Conservation (phyloP, 2,113 vertebrate genomes). For the Urocolius indicus region DNA sequence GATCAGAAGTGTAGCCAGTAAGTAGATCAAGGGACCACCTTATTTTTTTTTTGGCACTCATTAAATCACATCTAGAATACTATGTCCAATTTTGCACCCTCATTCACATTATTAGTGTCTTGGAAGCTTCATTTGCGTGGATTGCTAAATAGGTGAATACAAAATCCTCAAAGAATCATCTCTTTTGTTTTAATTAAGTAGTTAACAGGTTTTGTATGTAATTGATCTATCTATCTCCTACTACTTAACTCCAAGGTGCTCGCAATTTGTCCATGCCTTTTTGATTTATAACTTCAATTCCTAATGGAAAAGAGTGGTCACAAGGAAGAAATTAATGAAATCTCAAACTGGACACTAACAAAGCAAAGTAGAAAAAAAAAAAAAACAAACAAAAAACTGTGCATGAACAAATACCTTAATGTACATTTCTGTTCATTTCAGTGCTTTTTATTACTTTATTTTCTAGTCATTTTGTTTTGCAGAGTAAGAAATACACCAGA, state of each 20-base stretch:
- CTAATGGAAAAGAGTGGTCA: not conserved
- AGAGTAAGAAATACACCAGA: not conserved
- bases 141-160: not conserved
- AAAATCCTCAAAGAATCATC: not conserved
- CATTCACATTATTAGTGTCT: not conserved
- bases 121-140: not conserved
- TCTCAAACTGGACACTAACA: not conserved
- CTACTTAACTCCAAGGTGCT: not conserved
- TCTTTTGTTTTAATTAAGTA: not conserved
- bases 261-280: not conserved
- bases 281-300: not conserved
- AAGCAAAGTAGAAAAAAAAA: not conserved
- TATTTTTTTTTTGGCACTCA: not conserved
- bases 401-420: not conserved
- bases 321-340: not conserved
- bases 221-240: not conserved
- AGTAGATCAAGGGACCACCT: not conserved
- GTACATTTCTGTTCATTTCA: not conserved
- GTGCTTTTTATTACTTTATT: not conserved
- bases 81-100: not conserved
- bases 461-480: not conserved
- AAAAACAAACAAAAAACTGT: not conserved
- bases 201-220: not conserved
- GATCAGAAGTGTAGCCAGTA: not conserved
- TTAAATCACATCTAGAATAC: not conserved